Evolutionary conservation across 2,797 vertebrate genomes (phyloP).

Genomic region (Tenualosa thibaudeaui): DNA sequence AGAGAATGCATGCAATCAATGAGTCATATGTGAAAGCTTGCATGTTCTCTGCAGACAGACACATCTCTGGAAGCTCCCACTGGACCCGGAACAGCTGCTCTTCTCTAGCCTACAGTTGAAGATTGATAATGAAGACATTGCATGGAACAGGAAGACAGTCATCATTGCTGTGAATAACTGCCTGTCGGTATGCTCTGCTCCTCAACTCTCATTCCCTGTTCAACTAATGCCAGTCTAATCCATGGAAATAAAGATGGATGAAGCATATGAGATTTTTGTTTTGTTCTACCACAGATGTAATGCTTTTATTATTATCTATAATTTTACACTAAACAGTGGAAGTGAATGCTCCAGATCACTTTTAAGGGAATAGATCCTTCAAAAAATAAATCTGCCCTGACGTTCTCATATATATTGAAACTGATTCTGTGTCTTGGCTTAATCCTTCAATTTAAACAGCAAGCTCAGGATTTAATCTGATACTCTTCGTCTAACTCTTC

Average conservation of each 20-base stretch:
- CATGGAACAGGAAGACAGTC: neutral
- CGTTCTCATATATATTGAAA: neutral
- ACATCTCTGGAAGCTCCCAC: neutral
- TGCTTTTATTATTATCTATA: neutral
- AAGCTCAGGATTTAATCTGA: conserved; percentile 23
- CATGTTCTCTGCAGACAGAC: neutral
- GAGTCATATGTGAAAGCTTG: neutral
- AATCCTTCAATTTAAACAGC: conserved; percentile 23
- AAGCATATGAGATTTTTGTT: neutral
- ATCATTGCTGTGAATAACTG: neutral
- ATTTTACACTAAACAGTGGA: neutral
- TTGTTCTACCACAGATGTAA: neutral
- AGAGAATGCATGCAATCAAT: neutral
- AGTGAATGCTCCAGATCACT: neutral
- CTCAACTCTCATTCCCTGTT: neutral
- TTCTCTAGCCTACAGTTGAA: neutral
- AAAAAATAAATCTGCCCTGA: neutral
- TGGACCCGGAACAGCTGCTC: neutral
- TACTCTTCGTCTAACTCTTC: neutral
- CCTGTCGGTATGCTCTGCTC: neutral
- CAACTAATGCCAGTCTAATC: neutral
- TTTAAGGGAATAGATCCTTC: neutral
- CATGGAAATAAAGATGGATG: neutral
- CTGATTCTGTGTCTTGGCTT: conserved; percentile 15
- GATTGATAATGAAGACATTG: neutral